A percentile compares a stretch with the other conserved stretches of the same genome.
Evolutionary conservation across 2,797 vertebrate genomes (phyloP).

Genomic region (Sebastes kiyomatsui): DNA sequence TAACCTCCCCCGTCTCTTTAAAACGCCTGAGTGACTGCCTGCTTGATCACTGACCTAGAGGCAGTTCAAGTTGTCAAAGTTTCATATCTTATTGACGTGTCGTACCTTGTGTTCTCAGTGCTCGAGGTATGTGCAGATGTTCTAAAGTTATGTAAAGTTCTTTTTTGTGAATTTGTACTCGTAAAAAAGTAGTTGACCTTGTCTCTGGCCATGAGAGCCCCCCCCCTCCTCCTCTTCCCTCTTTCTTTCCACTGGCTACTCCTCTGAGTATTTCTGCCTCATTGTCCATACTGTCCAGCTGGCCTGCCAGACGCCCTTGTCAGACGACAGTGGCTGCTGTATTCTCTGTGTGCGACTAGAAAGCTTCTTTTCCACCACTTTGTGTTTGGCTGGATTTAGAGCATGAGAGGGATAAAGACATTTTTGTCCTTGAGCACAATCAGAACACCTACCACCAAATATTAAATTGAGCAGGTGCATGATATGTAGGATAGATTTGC

Average conservation of each 20-base stretch:
- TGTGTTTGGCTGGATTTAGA: constrained; percentile 29
- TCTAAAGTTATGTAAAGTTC: constrained; percentile 9
- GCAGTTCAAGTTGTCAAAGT: constrained; percentile 34
- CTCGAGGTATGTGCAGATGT: not conserved
- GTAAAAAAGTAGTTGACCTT: constrained; percentile 53
- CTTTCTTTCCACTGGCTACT: constrained; percentile 33
- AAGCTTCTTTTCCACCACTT: constrained; percentile 25
- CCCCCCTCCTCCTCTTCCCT: not conserved
- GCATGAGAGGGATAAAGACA: not conserved
- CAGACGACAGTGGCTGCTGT: constrained; percentile 46
- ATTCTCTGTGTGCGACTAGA: constrained; percentile 20
- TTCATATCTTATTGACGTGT: constrained; percentile 22
- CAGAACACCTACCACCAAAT: constrained; percentile 46
- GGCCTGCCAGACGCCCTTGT: constrained; percentile 38
- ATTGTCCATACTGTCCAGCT: constrained; percentile 49
- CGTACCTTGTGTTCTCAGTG: not conserved
- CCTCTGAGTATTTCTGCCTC: constrained; percentile 60
- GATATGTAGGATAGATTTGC: constrained; percentile 36
- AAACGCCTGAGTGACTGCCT: not conserved
- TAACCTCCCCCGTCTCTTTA: constrained; percentile 10
- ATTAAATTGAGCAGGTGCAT: constrained; percentile 40
- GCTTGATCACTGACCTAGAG: constrained; percentile 29
- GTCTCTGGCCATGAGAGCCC: constrained; percentile 1
- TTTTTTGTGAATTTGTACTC: constrained; percentile 18
- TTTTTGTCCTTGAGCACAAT: constrained; percentile 59